These are phyloP conservation scores for Acleris literana DNA, from an alignment of 2,888 invertebrate species.

Conservation along the genomic window DNA sequence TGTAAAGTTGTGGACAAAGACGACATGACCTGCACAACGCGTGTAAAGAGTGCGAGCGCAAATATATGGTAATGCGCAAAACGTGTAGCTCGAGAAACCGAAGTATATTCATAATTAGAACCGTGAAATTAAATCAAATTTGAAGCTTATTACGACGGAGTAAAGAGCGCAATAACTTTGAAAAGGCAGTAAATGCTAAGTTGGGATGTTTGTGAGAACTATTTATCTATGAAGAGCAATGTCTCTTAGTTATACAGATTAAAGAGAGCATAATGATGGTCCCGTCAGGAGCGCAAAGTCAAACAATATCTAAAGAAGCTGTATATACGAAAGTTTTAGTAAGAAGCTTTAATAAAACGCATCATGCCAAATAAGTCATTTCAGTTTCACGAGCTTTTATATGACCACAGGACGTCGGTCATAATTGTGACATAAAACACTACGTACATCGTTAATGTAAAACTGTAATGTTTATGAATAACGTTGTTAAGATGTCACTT, in stretches of 20 bases:
- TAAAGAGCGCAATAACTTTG: constrained; percentile 15
- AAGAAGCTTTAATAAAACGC: not conserved
- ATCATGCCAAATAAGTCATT: not conserved
- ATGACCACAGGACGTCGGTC: constrained; percentile 4
- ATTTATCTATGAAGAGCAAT: constrained; percentile 47
- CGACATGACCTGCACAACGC: constrained; percentile 48
- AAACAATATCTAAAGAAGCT: not conserved
- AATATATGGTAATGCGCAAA: constrained; percentile 51
- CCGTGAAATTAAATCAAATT: constrained; percentile 2
- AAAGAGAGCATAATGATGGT: constrained; percentile 36
- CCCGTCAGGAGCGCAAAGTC: not conserved
- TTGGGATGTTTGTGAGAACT: constrained; percentile 42
- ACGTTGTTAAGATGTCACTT: too few relatives aligned
- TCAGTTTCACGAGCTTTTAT: constrained; percentile 20
- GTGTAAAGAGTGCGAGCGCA: constrained; percentile 46
- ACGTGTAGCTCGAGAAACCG: constrained; percentile 43
- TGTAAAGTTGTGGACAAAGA: constrained; percentile 30
- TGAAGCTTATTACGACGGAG: constrained; percentile 10
- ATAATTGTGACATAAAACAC: constrained; percentile 8
- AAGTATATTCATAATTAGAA: constrained; percentile 23
- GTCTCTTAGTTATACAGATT: constrained; percentile 52
- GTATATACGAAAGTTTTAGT: constrained; percentile 9
- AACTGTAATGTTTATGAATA: constrained; percentile 17
- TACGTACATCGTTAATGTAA: constrained; percentile 11
- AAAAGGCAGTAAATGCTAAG: constrained; percentile 18